phyloP scores from a whole-genome alignment of 2,113 vertebrate genomes.

The Otocyon megalotis region DNA sequence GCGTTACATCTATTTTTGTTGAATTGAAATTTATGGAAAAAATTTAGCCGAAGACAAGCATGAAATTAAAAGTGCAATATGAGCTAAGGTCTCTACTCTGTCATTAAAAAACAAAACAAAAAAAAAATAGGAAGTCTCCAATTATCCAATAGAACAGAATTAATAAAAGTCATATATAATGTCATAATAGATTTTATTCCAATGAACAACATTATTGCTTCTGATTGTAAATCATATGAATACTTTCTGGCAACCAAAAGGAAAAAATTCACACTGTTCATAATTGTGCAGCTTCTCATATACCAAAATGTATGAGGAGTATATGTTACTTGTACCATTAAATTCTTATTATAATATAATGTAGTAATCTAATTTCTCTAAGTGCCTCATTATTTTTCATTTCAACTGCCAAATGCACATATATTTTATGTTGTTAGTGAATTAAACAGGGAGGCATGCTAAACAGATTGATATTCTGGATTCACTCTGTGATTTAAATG shows the following conservation, averaged over 20 bases:
- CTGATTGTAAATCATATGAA: slow-evolving; percentile 81
- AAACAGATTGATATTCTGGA: slow-evolving; percentile 83
- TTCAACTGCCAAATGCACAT: slow-evolving; percentile 84
- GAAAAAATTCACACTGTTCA: slow-evolving; percentile 79
- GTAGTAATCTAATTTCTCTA: slow-evolving; percentile 86
- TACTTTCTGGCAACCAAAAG: slow-evolving; percentile 77
- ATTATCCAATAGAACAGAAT: slow-evolving; percentile 85
- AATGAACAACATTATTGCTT: slow-evolving; percentile 82
- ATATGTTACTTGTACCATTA: slow-evolving; percentile 87
- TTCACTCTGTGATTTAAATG: slow-evolving; percentile 76
- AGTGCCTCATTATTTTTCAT: slow-evolving; percentile 88
- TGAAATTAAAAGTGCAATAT: slow-evolving; percentile 90
- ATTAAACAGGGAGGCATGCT: slow-evolving; percentile 78
- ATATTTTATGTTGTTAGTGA: slow-evolving; percentile 84
- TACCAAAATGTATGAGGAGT: slow-evolving; percentile 80
- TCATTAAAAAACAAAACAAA: slow-evolving; percentile 81
- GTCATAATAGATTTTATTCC: slow-evolving; percentile 81
- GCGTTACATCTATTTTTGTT: slow-evolving; percentile 80
- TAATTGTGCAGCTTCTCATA: slow-evolving; percentile 80
- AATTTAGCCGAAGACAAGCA: slow-evolving; percentile 88
- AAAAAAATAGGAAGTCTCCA: slow-evolving; percentile 70
- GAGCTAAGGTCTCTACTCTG: slow-evolving; percentile 82
- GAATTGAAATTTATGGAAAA: slow-evolving; percentile 86
- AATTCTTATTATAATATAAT: slow-evolving; percentile 86
- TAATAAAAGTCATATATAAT: slow-evolving; percentile 85